Conservation (phyloP, 2,113 vertebrate species). For the Cnemophilus loriae region DNA sequence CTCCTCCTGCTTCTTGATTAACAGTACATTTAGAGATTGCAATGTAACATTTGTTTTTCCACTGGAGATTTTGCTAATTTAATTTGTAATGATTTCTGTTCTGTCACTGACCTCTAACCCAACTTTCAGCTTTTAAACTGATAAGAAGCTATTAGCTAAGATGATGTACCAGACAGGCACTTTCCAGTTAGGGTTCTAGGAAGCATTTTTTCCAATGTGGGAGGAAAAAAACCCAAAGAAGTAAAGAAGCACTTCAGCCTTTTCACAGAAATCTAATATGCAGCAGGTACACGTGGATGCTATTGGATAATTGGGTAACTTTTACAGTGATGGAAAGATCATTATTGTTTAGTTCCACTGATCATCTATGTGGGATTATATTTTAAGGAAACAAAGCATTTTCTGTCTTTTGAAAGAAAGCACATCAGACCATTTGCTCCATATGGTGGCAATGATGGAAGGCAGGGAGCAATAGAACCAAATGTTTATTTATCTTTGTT, state of each 20-base stretch:
- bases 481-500: no score
- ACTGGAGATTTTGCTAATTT: neutral
- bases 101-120: neutral
- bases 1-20: conserved; percentile 7
- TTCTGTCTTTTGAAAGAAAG: no score
- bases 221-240: neutral
- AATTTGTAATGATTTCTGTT: neutral
- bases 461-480: no score
- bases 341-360: no score
- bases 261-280: neutral
- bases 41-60: neutral
- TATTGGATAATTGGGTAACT: neutral
- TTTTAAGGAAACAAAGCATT: no score
- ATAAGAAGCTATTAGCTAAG: neutral
- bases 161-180: neutral
- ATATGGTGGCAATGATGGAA: no score
- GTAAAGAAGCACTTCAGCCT: neutral
- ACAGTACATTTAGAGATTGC: neutral
- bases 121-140: neutral
- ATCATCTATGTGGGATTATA: no score
- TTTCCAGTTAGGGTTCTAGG: neutral
- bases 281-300: neutral
- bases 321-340: neutral
- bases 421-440: no score
- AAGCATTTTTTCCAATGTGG: neutral